Conservation (phyloP, 2,113 vertebrate species). For the Sinosuthora webbiana region DNA sequence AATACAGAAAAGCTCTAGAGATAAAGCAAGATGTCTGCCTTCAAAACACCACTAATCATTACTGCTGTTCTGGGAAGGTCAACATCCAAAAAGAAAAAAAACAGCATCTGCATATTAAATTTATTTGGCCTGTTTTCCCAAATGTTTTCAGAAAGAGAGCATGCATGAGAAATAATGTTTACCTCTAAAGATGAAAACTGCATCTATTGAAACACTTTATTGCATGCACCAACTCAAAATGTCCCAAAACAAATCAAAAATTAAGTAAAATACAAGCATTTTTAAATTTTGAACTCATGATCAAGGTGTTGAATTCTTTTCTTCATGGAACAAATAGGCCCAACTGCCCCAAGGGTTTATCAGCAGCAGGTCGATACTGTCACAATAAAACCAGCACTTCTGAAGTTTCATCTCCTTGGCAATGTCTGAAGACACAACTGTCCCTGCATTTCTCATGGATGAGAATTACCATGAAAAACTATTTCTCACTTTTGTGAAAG, state of each 20-base stretch:
- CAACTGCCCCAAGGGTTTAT: neutral
- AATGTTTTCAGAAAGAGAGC: neutral
- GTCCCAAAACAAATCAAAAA: neutral
- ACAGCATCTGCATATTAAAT: neutral
- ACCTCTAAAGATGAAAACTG: neutral
- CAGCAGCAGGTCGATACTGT: neutral
- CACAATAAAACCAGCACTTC: neutral
- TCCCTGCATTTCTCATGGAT: neutral
- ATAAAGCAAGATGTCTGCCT: neutral
- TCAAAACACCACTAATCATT: neutral
- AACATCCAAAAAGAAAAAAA: neutral
- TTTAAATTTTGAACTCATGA: neutral
- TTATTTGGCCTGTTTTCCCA: neutral
- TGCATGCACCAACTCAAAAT: neutral
- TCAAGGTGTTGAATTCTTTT: neutral
- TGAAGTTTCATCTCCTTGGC: neutral
- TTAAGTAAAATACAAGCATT: neutral
- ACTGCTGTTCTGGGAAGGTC: neutral
- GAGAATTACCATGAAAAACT: neutral
- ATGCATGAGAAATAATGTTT: neutral
- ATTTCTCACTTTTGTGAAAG: neutral
- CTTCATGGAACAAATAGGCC: rapidly evolving
- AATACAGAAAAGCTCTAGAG: neutral
- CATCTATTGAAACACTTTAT: neutral
- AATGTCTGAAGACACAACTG: neutral